These are phyloP conservation scores for Pseudorhombus dupliciocellatus DNA, from an alignment of 2,113 vertebrate genomes.

Conservation along the genomic window DNA sequence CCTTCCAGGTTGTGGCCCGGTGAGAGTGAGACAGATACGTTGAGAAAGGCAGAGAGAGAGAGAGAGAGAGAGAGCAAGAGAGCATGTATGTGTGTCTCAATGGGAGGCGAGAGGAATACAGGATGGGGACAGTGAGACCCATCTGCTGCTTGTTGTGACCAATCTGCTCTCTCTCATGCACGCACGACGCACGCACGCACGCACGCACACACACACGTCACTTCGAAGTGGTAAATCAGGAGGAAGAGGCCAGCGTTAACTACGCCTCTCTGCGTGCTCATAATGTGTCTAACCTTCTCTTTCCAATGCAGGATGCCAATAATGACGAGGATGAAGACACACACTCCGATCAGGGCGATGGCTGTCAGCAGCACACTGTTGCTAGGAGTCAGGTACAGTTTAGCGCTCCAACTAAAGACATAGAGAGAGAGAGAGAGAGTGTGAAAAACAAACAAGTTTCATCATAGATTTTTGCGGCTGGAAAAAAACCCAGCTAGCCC, in stretches of 20 bases:
- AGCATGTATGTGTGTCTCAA: slow-evolving; percentile 37
- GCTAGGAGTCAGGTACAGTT: slow-evolving; percentile 96
- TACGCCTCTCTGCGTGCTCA: slow-evolving; percentile 13
- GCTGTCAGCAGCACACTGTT: slow-evolving; percentile 96
- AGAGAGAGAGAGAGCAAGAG: not conserved
- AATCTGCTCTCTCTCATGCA: slow-evolving; percentile 56
- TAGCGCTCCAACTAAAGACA: slow-evolving; percentile 91
- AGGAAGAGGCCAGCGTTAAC: slow-evolving; percentile 40
- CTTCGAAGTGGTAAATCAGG: slow-evolving; percentile 35
- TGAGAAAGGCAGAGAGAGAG: not conserved
- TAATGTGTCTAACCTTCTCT: slow-evolving; percentile 90
- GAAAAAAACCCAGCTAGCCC: slow-evolving; percentile 31
- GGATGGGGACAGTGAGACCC: slow-evolving; percentile 66
- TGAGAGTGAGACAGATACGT: slow-evolving; percentile 13
- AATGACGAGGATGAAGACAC: slow-evolving; percentile 95
- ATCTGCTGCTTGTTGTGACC: slow-evolving; percentile 75
- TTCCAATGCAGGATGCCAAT: slow-evolving; percentile 98
- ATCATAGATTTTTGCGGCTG: slow-evolving; percentile 13
- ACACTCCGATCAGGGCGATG: slow-evolving; percentile 95
- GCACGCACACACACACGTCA: not conserved
- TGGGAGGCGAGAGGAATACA: slow-evolving; percentile 58
- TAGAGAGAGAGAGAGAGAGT: slow-evolving; percentile 26
- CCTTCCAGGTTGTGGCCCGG: slow-evolving; percentile 61
- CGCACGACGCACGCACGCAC: slow-evolving; percentile 9
- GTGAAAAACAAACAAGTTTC: not conserved